Base-by-base conservation (phyloP, 2,113 vertebrate genomes). In the Chlorodrepanis virens region DNA sequence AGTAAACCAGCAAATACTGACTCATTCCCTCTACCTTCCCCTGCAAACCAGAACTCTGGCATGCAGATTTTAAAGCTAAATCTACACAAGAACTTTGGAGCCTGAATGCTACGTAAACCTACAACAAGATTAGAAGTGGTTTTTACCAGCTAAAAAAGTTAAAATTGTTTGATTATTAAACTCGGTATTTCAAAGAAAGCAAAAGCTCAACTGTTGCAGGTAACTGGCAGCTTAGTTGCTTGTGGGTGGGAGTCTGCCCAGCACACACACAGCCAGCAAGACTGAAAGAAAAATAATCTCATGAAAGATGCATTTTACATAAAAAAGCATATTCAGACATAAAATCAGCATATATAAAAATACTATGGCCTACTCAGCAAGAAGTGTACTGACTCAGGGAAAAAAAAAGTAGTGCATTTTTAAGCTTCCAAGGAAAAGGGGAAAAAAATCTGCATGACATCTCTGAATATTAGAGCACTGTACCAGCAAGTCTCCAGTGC, bases 261-360 rank as follows among this genome's bases (percentile, higher is more conserved):
- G 70, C 47, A 86, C 50, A 75, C 42, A 83, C n/a, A 35, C 21
- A 60, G 82, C n/a, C 89, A 81, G 64, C 27, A 69, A 69, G 57
- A 76, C 74, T 70, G 68, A 76, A 87, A 92, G 69, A 47, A 94
- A 96, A 94, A 86, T 31, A 81, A 37, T 8, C 47, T 68, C 70
- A 84, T 84, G 56, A 91, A 96, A 94, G 60, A 89, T 57, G 52
- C 31, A 75, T 87, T 96, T 95, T 71, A 91, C 85, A 83, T 94
- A 69, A 96, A 92, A 83, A 63, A 49, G 18, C 0, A 3, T 23
- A 77, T 67, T 91, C 96, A 96, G 94, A 90, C 93, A 87, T 49
- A 86, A 96, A 89, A 93, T 94, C 94, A 96, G 94, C 86, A 70
- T 50, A 91, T 88, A 93, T 96, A 96, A 97, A 97, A 96, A 97